Base-by-base conservation (phyloP, 2,888 invertebrate species). In the Ornithoptera alexandrae region DNA sequence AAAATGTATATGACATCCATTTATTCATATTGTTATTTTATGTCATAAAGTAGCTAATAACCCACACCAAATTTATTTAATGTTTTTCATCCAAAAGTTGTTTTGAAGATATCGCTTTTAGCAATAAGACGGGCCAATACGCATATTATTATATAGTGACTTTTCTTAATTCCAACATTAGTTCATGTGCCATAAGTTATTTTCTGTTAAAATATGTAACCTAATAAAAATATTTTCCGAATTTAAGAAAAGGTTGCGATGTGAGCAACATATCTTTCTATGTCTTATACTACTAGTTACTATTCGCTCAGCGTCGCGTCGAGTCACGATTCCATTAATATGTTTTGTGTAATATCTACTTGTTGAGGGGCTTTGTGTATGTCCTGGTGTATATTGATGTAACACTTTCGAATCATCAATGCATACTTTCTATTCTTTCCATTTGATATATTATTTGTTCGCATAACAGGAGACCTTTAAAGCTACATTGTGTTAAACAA, bases 361-460 rank as follows among this genome's bases (percentile, higher is more conserved):
- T 79, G 81, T 78, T 80, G 79, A 81, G 81, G 82, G 80, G 82
- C 82, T 81, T 86, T 84, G 83, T 84, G 84, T 79, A 79, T 80
- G 83, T 81, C 83, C 82, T 83, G 84, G 78, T 79, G 79, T 78
- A 80, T 83, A 84, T 83, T 79, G 77, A 78, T 82, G 78, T 79
- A 81, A 82, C 81, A 84, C 89, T 88, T 88, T 87, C 85, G 85
- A 85, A 85, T 82, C 83, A 79, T 84, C 80, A 78, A 78, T 78
- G 72, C 75, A 71, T 78, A 80, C 86, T 88, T 85, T 88, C 86
- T 75, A 72, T 73, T 63, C 71, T 72, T 68, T 70, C 62, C 60
- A 67, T 61, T 61, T 50, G 18, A 68, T 66, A 71, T 73, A 57
- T 58, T 63, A 46, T 64, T 62, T 42, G 64, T 67, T 67, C 46